A percentile compares a stretch with the other conserved stretches of the same genome.
Evolutionary conservation across 2,113 vertebrate genomes (phyloP).

Genomic region (Myiozetetes cayanensis): DNA sequence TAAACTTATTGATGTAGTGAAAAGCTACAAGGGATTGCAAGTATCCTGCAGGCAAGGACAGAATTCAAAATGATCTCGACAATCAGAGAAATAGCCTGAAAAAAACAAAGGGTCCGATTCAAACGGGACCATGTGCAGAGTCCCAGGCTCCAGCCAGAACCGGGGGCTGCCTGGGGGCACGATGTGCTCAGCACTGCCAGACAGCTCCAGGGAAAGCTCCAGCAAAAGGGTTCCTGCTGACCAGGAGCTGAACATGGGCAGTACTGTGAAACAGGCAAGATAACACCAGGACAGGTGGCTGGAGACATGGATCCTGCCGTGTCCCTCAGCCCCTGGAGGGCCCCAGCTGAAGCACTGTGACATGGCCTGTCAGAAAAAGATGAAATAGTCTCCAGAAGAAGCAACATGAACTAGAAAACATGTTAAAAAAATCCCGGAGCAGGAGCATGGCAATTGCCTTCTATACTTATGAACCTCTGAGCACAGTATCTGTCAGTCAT

Average conservation of each 20-base stretch:
- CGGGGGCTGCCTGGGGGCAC: neutral
- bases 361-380: neutral
- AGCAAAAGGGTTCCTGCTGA: neutral
- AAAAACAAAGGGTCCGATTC: slow-evolving; percentile 56
- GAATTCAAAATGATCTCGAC: slow-evolving; percentile 60
- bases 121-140: slow-evolving; percentile 20
- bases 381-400: neutral
- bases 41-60: slow-evolving; percentile 50
- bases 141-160: neutral
- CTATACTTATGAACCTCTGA: neutral
- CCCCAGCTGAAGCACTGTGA: neutral
- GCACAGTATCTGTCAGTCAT: neutral
- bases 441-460: neutral
- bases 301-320: neutral
- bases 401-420: neutral
- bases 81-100: slow-evolving; percentile 46
- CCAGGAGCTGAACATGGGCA: neutral
- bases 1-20: slow-evolving; percentile 61
- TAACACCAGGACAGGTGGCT: neutral
- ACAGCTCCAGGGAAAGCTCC: neutral
- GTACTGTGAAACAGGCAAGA: neutral
- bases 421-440: neutral
- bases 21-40: slow-evolving; percentile 58
- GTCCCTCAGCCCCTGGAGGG: neutral
- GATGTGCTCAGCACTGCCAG: neutral